phyloP scores from a whole-genome alignment of 2,797 vertebrate species.

The Enteromius treurensis region DNA sequence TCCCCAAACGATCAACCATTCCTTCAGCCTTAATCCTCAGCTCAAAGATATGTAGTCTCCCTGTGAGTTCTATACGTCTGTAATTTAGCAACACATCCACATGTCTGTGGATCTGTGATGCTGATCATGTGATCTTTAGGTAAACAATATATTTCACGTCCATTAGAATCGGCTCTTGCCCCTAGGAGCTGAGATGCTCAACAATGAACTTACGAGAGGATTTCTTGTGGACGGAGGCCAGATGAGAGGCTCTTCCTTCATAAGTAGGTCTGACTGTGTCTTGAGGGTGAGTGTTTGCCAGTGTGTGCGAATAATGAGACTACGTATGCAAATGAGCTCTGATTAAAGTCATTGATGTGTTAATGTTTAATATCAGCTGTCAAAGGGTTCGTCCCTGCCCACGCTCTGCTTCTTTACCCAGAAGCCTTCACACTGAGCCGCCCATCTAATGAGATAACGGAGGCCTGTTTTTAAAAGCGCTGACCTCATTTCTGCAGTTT shows the following conservation, averaged over 20 bases:
- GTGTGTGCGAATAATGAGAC: conserved; percentile 41
- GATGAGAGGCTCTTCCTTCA: neutral
- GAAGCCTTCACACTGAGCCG: conserved; percentile 20
- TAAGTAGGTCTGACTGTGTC: conserved; percentile 41
- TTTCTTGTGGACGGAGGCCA: neutral
- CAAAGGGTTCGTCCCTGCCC: conserved; percentile 59
- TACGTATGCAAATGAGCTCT: conserved; percentile 70
- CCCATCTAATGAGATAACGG: conserved; percentile 8
- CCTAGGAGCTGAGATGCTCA: neutral
- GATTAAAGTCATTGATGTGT: conserved; percentile 73
- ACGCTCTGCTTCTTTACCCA: conserved; percentile 33
- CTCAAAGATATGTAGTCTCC: neutral
- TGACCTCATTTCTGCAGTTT: conserved; percentile 70
- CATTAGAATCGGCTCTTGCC: neutral
- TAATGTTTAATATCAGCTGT: conserved; percentile 72
- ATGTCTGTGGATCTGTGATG: neutral
- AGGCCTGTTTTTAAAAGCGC: conserved; percentile 52
- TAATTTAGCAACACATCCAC: neutral
- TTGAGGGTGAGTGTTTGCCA: conserved; percentile 17
- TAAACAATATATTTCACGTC: neutral
- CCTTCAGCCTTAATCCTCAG: neutral
- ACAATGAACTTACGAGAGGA: neutral
- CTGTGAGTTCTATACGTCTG: too few species aligned
- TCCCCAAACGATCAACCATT: neutral
- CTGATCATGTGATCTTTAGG: neutral